Conservation (phyloP, 1,140 invertebrate genomes). For the Cecropterus lyciades region DNA sequence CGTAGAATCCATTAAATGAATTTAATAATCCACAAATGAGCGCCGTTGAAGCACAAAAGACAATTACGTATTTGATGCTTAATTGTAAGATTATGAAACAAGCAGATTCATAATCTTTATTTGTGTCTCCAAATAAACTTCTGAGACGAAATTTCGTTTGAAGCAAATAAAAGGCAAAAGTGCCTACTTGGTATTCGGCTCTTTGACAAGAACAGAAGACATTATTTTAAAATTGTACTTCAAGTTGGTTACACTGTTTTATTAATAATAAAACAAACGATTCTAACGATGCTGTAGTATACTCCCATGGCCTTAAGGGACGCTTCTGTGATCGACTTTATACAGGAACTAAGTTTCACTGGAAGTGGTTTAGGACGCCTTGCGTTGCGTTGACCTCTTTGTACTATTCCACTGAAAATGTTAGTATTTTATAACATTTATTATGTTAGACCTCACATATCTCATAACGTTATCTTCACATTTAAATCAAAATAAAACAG, state of each 20-base stretch:
- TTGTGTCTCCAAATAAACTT: constrained; percentile 7
- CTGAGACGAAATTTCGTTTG: constrained; percentile 2
- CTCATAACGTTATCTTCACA: too few relatives aligned
- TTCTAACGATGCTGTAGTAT: neutral
- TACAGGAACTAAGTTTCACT: too few relatives aligned
- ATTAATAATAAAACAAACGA: neutral
- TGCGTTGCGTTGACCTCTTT: too few relatives aligned
- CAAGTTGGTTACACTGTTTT: neutral
- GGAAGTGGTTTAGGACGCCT: too few relatives aligned
- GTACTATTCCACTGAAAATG: too few relatives aligned
- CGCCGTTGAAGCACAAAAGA: constrained; percentile 12
- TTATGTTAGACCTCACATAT: too few relatives aligned
- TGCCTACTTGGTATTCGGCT: too few relatives aligned
- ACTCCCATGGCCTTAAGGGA: too few relatives aligned
- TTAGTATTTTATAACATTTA: too few relatives aligned
- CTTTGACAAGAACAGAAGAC: too few relatives aligned
- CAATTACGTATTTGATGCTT: constrained; percentile 5
- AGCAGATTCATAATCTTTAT: constrained; percentile 12
- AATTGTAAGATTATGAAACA: constrained; percentile 18
- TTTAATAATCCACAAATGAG: constrained; percentile 13
- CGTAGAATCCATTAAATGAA: constrained; percentile 1
- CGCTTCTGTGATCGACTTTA: too few relatives aligned
- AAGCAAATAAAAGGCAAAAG: constrained; percentile 9
- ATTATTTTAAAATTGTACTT: neutral
- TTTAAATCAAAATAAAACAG: too few relatives aligned